phyloP scores from a whole-genome alignment of 1,140 invertebrate genomes.

The Apis cerana region DNA sequence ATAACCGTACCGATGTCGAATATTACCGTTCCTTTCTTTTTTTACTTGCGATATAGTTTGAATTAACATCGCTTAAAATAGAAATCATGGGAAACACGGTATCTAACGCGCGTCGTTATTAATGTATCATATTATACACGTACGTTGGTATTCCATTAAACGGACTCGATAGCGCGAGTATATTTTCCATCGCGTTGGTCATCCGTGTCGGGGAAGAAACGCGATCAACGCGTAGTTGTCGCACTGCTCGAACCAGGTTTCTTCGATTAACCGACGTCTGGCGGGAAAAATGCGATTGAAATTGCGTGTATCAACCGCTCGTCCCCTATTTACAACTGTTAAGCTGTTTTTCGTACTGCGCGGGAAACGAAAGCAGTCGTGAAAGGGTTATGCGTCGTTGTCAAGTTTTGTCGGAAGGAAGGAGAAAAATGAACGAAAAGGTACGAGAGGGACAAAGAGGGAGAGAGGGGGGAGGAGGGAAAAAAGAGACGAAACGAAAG shows the following conservation, averaged over 20 bases:
- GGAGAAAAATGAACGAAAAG: neutral
- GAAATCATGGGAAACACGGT: neutral
- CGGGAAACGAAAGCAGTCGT: neutral
- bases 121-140: neutral
- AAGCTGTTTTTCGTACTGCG: neutral
- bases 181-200: slow-evolving; percentile 7
- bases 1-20: neutral
- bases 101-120: neutral
- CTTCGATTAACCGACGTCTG: slow-evolving; percentile 28
- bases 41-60: neutral
- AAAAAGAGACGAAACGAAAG: neutral
- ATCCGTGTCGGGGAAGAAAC: neutral
- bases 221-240: slow-evolving; percentile 1
- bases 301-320: neutral
- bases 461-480: neutral
- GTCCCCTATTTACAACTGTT: neutral
- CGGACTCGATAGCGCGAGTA: neutral
- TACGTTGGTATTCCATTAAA: slow-evolving; percentile 39
- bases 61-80: neutral
- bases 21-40: too few relatives aligned
- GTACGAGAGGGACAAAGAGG: neutral
- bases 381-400: neutral
- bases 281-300: slow-evolving; percentile 28
- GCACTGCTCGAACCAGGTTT: neutral
- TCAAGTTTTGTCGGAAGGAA: neutral